Conservation (phyloP, 2,113 vertebrate species). For the Pavo muticus region DNA sequence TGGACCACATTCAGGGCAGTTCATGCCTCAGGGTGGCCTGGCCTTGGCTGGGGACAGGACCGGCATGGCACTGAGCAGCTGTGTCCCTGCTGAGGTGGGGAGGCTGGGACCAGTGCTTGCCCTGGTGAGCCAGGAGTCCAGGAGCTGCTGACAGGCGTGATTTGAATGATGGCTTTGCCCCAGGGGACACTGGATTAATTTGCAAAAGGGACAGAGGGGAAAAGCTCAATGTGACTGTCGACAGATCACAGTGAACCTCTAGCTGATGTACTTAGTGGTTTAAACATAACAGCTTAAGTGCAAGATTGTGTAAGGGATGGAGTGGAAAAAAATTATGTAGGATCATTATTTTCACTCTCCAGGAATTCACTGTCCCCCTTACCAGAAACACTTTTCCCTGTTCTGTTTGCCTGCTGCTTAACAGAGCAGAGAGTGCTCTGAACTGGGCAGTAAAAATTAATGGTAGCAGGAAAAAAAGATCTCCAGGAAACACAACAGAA, state of each 20-base stretch:
- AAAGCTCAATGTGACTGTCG: not conserved
- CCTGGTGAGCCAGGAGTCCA: not conserved
- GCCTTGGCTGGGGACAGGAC: fast-evolving
- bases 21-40: not conserved
- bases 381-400: not conserved
- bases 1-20: not conserved
- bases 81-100: not conserved
- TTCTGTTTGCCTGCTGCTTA: conserved; percentile 10
- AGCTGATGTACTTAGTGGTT: not conserved
- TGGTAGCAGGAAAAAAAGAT: conserved; percentile 16
- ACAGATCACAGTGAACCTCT: conserved; percentile 15
- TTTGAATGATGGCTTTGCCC: not conserved
- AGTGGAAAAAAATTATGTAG: not conserved
- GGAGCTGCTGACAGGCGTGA: conserved; percentile 34
- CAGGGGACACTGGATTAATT: conserved; percentile 15
- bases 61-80: not conserved
- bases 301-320: not conserved
- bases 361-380: conserved; percentile 21
- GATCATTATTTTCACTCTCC: not conserved
- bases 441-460: conserved; percentile 23
- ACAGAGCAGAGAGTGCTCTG: conserved; percentile 23
- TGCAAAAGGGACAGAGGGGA: not conserved
- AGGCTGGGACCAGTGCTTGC: not conserved
- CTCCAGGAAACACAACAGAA: not conserved
- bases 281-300: not conserved